These are phyloP conservation scores for Stegophylla sp. DNA, from an alignment of 2,888 invertebrate genomes.

Conservation along the genomic window DNA sequence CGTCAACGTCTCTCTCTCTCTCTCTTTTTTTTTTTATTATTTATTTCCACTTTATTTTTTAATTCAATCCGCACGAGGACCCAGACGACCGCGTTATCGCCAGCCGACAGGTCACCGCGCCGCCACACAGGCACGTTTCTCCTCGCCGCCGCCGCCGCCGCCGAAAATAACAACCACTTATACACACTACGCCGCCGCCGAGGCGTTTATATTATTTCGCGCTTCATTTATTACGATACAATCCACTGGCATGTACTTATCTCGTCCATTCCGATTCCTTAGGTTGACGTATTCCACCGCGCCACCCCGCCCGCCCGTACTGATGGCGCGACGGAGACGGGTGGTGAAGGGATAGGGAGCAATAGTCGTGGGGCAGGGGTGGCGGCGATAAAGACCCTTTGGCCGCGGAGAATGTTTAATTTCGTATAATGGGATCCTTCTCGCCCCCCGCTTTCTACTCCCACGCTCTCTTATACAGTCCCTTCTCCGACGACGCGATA, in stretches of 20 bases:
- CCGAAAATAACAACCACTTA: slow-evolving; percentile 43
- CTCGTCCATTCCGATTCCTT: slow-evolving; percentile 54
- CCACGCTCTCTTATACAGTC: not conserved
- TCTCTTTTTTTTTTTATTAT: too few species aligned
- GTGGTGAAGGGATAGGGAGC: not conserved
- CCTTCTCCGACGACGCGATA: too few species aligned
- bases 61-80: slow-evolving; percentile 1
- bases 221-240: slow-evolving; percentile 57
- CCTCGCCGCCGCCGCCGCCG: not conserved
- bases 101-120: slow-evolving; percentile 27
- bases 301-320: not conserved
- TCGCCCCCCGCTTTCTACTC: not conserved
- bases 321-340: not conserved
- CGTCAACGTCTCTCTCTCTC: not conserved
- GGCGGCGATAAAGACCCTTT: slow-evolving; percentile 54
- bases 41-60: slow-evolving; percentile 30
- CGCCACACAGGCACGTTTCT: not conserved
- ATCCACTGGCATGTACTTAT: slow-evolving; percentile 58
- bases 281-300: slow-evolving; percentile 52
- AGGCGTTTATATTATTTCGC: slow-evolving; percentile 57
- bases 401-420: slow-evolving; percentile 56
- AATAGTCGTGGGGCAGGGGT: not conserved
- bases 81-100: slow-evolving; percentile 32
- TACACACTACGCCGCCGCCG: not conserved
- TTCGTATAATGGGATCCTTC: slow-evolving; percentile 52